Percentiles rank a stretch among this genome's conserved stretches.
Evolutionary conservation across 2,113 vertebrate species (phyloP).

Genomic region (Struthio camelus): DNA sequence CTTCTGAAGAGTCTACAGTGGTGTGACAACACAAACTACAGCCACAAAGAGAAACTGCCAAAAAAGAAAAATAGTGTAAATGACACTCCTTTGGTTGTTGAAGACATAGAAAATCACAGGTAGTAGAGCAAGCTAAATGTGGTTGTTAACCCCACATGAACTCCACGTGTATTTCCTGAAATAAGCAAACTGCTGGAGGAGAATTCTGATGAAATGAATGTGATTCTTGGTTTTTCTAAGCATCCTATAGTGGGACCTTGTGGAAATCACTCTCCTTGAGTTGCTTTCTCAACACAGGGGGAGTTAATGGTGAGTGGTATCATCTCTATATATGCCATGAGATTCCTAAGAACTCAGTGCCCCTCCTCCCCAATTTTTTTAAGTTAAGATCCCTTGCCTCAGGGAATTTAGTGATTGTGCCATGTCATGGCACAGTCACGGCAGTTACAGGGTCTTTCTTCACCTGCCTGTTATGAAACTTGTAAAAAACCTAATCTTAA

Average conservation of each 20-base stretch:
- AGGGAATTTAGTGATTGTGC: no score
- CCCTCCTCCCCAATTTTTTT: not conserved
- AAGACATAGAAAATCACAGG: not conserved
- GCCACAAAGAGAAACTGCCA: not conserved
- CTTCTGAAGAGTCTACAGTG: not conserved
- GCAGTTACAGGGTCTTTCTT: not conserved
- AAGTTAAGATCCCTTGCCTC: not conserved
- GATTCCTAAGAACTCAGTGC: not conserved
- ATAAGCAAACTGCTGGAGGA: not conserved
- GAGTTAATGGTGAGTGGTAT: not conserved
- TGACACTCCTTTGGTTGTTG: not conserved
- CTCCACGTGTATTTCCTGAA: not conserved
- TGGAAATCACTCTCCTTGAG: not conserved
- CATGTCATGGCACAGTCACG: not conserved
- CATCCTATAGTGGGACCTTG: fast-evolving
- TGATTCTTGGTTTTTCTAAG: not conserved
- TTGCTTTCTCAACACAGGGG: not conserved
- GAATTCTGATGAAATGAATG: not conserved
- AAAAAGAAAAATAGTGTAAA: not conserved
- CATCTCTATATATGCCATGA: not conserved
- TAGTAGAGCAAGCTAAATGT: not conserved
- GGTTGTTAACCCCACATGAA: not conserved
- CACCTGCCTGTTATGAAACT: not conserved
- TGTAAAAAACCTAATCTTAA: not conserved
- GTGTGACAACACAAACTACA: not conserved